Evolutionary conservation across 2,888 invertebrate genomes (phyloP).

Genomic region (Drosophila mettleri): DNA sequence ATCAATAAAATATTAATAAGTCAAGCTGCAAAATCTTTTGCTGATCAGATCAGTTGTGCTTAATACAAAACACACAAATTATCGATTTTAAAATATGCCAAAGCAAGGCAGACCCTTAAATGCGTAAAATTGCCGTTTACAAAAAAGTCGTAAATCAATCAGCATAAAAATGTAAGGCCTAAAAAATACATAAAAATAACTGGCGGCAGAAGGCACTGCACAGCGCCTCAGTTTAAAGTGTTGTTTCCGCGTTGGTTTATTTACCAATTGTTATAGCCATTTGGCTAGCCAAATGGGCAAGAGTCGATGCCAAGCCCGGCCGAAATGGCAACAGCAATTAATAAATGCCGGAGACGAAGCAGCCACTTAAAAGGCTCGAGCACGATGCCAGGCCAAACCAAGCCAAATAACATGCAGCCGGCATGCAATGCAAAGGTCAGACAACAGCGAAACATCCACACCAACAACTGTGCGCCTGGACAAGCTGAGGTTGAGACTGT

Average conservation of each 20-base stretch:
- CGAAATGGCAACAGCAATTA: slow-evolving; percentile 73
- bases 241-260: slow-evolving; percentile 48
- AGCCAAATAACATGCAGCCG: slow-evolving; percentile 49
- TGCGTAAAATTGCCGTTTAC: slow-evolving; percentile 19
- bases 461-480: slow-evolving; percentile 39
- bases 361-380: slow-evolving; percentile 58
- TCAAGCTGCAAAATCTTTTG: background rate
- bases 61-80: background rate
- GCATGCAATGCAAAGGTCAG: slow-evolving; percentile 65
- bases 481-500: slow-evolving; percentile 24
- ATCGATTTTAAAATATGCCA: slow-evolving; percentile 2
- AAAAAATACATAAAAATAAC: slow-evolving; percentile 16
- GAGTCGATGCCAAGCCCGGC: slow-evolving; percentile 45
- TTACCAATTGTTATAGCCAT: slow-evolving; percentile 41
- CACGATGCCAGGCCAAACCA: slow-evolving; percentile 54
- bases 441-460: slow-evolving; percentile 32
- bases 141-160: slow-evolving; percentile 45
- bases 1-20: background rate
- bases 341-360: slow-evolving; percentile 53
- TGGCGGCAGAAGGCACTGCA: slow-evolving; percentile 8
- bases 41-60: background rate
- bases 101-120: slow-evolving; percentile 6
- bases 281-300: slow-evolving; percentile 47
- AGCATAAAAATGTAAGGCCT: slow-evolving; percentile 16
- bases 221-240: slow-evolving; percentile 24